phyloP scores from a whole-genome alignment of 2,797 vertebrate species.

The Hybognathus amarus region DNA sequence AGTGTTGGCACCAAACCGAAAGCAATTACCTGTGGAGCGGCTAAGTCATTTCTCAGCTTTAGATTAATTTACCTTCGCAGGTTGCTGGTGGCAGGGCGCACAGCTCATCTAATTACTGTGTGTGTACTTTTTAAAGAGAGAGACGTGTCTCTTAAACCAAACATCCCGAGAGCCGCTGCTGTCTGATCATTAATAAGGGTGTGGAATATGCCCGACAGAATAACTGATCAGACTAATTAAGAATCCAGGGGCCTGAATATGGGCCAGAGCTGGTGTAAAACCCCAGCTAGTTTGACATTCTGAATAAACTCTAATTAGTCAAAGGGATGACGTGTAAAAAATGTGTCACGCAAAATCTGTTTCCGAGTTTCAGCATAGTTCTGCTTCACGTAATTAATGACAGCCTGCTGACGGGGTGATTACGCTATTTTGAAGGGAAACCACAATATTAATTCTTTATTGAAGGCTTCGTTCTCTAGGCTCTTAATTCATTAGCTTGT shows the following conservation, averaged over 20 bases:
- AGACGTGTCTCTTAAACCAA: slow-evolving; percentile 32
- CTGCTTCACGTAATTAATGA: neutral
- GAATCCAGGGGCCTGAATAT: slow-evolving; percentile 4
- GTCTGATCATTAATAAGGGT: slow-evolving; percentile 47
- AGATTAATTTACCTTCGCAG: slow-evolving; percentile 38
- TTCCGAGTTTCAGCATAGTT: neutral
- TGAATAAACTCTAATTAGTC: slow-evolving; percentile 32
- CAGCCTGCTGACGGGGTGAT: neutral
- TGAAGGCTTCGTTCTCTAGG: slow-evolving; percentile 10
- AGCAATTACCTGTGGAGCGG: slow-evolving; percentile 33
- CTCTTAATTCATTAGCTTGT: slow-evolving; percentile 45
- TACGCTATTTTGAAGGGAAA: slow-evolving; percentile 4
- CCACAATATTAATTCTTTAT: slow-evolving; percentile 21
- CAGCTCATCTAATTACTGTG: slow-evolving; percentile 26
- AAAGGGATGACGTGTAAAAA: neutral
- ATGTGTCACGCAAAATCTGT: neutral
- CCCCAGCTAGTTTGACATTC: slow-evolving; percentile 26
- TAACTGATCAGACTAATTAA: slow-evolving; percentile 56
- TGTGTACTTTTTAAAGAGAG: slow-evolving; percentile 42
- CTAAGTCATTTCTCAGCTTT: slow-evolving; percentile 23
- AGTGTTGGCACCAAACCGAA: slow-evolving; percentile 16
- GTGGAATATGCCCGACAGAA: slow-evolving; percentile 35
- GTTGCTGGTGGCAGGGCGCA: slow-evolving; percentile 11
- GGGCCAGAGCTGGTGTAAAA: slow-evolving; percentile 22
- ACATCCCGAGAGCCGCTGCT: slow-evolving; percentile 36